Conservation (phyloP, 1,140 invertebrate genomes). For the Cyrtorhinus lividipennis region DNA sequence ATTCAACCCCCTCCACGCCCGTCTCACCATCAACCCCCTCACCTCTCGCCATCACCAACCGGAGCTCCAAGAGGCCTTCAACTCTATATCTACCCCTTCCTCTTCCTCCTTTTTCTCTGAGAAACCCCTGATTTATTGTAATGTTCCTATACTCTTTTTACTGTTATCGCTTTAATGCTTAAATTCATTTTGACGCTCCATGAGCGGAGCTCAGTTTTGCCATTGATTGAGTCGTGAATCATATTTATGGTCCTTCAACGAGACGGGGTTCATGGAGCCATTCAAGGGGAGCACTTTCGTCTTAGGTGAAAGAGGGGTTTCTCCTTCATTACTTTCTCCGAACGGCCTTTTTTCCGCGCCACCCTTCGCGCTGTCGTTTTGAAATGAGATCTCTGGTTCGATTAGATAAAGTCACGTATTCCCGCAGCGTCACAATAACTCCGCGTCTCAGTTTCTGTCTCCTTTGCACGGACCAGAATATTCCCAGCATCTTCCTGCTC, state of each 20-base stretch:
- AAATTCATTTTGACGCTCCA: conserved; percentile 19
- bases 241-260: conserved; percentile 12
- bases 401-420: conserved; percentile 8
- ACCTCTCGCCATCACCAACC: no score
- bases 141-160: conserved; percentile 16
- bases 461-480: no score
- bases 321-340: conserved; percentile 2
- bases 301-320: conserved; percentile 6
- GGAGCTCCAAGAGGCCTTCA: conserved; percentile 4
- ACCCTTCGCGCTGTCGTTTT: background rate
- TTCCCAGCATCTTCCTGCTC: no score
- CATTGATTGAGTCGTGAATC: conserved; percentile 16
- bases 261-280: background rate
- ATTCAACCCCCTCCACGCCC: conserved; percentile 1
- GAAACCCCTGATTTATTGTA: conserved; percentile 13
- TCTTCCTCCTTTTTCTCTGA: background rate
- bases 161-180: conserved; percentile 18
- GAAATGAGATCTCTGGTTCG: conserved; percentile 5
- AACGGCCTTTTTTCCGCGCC: background rate
- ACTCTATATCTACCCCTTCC: conserved; percentile 14
- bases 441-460: no score
- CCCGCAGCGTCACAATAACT: background rate
- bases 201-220: background rate
- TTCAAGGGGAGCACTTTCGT: background rate
- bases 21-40: background rate